Conservation (phyloP, 1,140 invertebrate species). For the Euwallacea similis region DNA sequence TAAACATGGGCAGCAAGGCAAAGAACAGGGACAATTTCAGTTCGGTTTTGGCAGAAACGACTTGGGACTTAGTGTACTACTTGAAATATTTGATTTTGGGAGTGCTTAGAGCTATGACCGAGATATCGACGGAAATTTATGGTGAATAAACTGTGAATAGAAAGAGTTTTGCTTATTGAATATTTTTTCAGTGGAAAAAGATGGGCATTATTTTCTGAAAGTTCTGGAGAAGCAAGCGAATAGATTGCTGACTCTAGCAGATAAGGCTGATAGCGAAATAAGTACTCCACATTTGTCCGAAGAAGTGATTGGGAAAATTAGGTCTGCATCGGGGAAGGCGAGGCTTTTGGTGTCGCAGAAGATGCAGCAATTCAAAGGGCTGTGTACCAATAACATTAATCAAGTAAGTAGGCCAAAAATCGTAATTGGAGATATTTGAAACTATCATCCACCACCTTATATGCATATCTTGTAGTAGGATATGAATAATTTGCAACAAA, state of each 20-base stretch:
- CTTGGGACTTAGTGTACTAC: constrained; percentile 5
- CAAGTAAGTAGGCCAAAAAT: constrained; percentile 55
- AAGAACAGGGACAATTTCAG: constrained; percentile 9
- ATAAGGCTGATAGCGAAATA: constrained; percentile 64
- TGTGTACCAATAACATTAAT: constrained; percentile 76
- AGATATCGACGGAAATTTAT: constrained; percentile 3
- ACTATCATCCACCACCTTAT: neutral
- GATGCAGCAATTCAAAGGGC: constrained; percentile 89
- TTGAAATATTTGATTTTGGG: constrained; percentile 16
- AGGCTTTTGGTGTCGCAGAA: constrained; percentile 86
- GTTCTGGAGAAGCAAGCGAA: constrained; percentile 73
- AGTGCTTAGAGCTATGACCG: neutral
- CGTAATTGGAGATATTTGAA: neutral
- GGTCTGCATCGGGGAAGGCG: constrained; percentile 89
- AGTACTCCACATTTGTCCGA: constrained; percentile 64
- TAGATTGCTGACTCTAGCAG: constrained; percentile 68
- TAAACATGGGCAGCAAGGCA: constrained; percentile 18
- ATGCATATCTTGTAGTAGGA: too few relatives aligned
- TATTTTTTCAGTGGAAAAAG: constrained; percentile 52
- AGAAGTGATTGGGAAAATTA: constrained; percentile 78
- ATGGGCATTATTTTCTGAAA: constrained; percentile 77
- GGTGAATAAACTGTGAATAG: constrained; percentile 7
- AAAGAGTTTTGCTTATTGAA: neutral
- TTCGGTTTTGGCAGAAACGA: constrained; percentile 4
- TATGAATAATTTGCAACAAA: too few relatives aligned